Base-by-base conservation (phyloP, 2,888 invertebrate species). In the Chaetogeoica ovagalla region DNA sequence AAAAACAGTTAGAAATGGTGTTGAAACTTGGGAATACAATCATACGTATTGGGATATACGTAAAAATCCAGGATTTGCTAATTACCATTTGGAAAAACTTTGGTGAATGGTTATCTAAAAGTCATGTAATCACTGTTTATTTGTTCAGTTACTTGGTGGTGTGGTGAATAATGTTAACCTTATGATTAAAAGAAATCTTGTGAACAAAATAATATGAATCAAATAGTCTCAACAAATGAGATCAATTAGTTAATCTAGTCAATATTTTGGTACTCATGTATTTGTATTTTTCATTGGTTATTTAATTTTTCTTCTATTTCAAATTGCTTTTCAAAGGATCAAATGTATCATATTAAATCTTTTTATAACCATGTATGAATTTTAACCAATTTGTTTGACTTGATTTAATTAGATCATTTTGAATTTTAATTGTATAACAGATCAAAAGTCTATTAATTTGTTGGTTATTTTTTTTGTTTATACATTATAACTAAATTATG, bases 1-100 rank as follows among this genome's bases (percentile, higher is more conserved):
- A 85, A 83, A 85, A 48, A 81, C 85, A 59, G 84, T 83, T n/a
- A 88, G 87, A 52, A 86, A 85, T 71, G 90, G 89, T 55, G 90
- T 90, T 82, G 92, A 92, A 85, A 87, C 87, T 79, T 94, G 92
- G 91, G 89, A 91, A 85, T 93, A 91, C 87, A 90, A 89, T 83
- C 90, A 91, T 74, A 91, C 91, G 85, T 94, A 94, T 86, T 94
- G 94, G 94, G 91, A 91, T 84, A 88, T 88, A 82, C 86, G 90
- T 60, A 91, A 91, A 83, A 90, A 89, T 83, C 90, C 90, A 0
- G 92, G 91, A 70, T 93, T 93, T 87, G 86, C 87, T 60, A 88
- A 87, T 82, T 84, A 88, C 83, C 84, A 86, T 82, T 88, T 89
- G 84, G 90, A 91, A 81, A 86, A 88, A 82, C 87, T 92, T 81